Conservation (phyloP, 2,113 vertebrate genomes). For the Limanda limanda region DNA sequence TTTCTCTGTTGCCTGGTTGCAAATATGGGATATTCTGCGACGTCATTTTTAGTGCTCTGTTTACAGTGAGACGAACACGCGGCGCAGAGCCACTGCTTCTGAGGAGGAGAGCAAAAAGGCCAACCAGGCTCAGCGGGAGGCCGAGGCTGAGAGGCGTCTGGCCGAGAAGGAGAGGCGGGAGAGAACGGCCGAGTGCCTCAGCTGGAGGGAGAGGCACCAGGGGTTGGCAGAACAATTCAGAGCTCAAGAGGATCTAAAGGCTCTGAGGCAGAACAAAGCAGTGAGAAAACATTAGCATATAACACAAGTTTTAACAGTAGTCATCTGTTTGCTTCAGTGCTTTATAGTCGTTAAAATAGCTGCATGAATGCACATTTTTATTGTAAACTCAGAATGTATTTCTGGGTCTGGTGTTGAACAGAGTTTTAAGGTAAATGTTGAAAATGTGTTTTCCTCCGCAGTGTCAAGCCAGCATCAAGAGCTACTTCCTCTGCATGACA, state of each 20-base stretch:
- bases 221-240: conserved; percentile 53
- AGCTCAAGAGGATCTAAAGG: conserved; percentile 77
- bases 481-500: conserved; percentile 83
- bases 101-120: conserved; percentile 72
- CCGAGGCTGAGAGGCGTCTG: conserved; percentile 68
- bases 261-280: conserved; percentile 77
- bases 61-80: conserved; percentile 67
- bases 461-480: conserved; percentile 85
- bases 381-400: neutral
- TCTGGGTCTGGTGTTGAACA: neutral
- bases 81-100: conserved; percentile 56
- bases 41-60: neutral
- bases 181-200: conserved; percentile 68
- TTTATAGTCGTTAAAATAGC: too few relatives aligned
- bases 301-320: neutral
- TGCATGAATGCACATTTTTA: neutral
- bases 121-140: conserved; percentile 62
- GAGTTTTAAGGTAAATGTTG: neutral
- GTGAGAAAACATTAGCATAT: conserved; percentile 50
- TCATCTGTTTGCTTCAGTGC: neutral
- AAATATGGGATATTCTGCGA: neutral
- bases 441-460: conserved; percentile 18
- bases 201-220: conserved; percentile 78
- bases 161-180: conserved; percentile 73
- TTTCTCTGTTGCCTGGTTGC: neutral